These are phyloP conservation scores for Opisthocomus hoazin DNA, from an alignment of 2,113 vertebrate species.

Conservation along the genomic window DNA sequence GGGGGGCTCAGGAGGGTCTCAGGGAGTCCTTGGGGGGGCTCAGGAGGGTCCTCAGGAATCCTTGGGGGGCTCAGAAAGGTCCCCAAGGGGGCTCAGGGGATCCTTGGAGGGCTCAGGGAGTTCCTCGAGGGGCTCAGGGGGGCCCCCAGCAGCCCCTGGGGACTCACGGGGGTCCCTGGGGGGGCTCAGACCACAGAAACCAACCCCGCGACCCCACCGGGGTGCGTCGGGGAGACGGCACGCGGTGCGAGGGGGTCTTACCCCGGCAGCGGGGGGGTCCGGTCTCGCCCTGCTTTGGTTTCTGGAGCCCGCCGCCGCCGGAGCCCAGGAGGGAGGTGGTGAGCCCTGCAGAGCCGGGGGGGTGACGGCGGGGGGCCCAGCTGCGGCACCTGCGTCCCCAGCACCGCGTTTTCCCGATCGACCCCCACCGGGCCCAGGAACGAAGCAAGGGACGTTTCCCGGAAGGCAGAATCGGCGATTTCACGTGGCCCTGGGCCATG, in stretches of 20 bases:
- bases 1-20: no score
- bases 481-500: conserved; percentile 65
- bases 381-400: conserved; percentile 65
- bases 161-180: no score
- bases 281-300: conserved; percentile 57
- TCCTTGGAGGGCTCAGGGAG: no score
- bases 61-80: no score
- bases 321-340: conserved; percentile 73
- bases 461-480: conserved; percentile 58
- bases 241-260: conserved; percentile 39
- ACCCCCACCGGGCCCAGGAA: conserved; percentile 56
- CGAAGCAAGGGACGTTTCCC: conserved; percentile 53
- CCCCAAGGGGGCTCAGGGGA: no score
- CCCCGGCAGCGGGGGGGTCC: conserved; percentile 73
- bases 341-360: conserved; percentile 69
- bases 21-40: rapidly evolving
- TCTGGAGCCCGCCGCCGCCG: conserved; percentile 69
- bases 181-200: no score
- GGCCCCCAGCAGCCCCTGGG: no score
- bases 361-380: conserved; percentile 59
- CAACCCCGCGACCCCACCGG: no score
- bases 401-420: conserved; percentile 76
- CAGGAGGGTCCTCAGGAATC: no score
- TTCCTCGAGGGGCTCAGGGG: neutral
- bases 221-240: no score